Conservation (phyloP, 2,888 invertebrate genomes). For the Athalia circularis region DNA sequence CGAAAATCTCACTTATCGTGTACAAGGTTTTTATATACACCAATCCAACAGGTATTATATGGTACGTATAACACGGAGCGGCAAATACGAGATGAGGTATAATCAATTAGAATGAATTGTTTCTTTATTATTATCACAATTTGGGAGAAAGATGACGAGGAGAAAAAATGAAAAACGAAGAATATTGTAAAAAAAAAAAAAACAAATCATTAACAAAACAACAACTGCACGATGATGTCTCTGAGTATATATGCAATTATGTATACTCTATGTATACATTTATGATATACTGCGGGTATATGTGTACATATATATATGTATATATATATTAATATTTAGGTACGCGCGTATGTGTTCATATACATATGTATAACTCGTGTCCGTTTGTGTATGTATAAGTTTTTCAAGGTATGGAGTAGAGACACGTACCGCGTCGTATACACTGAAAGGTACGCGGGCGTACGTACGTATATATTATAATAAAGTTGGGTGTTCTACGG, state of each 20-base stretch:
- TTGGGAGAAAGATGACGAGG: too few relatives aligned
- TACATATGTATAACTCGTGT: slow-evolving; percentile 12
- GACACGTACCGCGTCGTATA: slow-evolving; percentile 53
- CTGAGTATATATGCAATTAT: neutral
- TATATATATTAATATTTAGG: neutral
- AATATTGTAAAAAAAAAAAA: too few relatives aligned
- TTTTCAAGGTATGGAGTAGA: slow-evolving; percentile 41
- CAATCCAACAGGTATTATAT: too few relatives aligned
- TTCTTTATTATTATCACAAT: too few relatives aligned
- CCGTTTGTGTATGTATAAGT: slow-evolving; percentile 3
- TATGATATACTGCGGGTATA: slow-evolving; percentile 16
- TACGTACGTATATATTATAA: too few relatives aligned
- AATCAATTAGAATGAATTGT: too few relatives aligned
- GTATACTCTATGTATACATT: neutral
- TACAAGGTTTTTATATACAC: too few relatives aligned
- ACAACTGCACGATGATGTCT: neutral
- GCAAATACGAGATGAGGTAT: too few relatives aligned
- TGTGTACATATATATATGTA: neutral
- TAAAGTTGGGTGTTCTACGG: slow-evolving; percentile 52
- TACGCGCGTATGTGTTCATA: neutral
- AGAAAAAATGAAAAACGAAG: too few relatives aligned
- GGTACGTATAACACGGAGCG: too few relatives aligned
- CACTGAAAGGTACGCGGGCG: slow-evolving; percentile 55
- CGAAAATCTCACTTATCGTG: too few relatives aligned
- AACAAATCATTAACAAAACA: neutral